Evolutionary conservation across 2,113 vertebrate species (phyloP), one percentile per base, ranked within the genome.

Genomic region (Lanius ludovicianus): DNA sequence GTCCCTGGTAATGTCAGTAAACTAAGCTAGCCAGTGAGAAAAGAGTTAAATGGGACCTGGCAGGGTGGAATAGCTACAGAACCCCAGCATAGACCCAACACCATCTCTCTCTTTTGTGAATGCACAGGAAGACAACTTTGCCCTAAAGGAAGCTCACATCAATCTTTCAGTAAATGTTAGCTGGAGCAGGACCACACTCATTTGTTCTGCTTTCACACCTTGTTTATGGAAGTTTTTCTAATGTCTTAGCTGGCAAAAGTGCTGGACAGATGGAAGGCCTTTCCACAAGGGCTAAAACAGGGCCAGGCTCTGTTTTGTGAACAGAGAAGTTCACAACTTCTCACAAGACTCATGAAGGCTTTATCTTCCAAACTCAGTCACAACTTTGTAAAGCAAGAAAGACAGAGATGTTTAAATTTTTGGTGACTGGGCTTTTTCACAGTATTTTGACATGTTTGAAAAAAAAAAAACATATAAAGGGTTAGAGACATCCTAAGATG

Each of bases 41-140:
- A 49, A 19, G 24, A 47, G 24, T 50, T 39, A 47, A 52, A 22
- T 18, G 24, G 21, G 17, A 71, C 33, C 42, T 42, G 42, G 41
- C 39, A 27, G 33, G 30, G 3, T 53, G 9, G 11, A 80, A 44
- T 24, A 64, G 59, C 24, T 17, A 31, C 14, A 41, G 67, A 24
- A 63, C 11, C 27, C 37, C 4, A 7, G 9, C 4, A 52, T 0
- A 46, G 39, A 77, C 17, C 21, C 19, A 50, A 11, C 3, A 57
- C 15, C 35, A 59, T n/a, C 14, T 53, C 60, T 65, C 25, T 37
- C 75, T 52, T 13, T 11, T 23, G 8, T 20, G 46, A 19, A n/a
- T 9, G 20, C n/a, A 74, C 27, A 65, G 28, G 69, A 78, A 44
- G 42, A 59, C 20, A 79, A 35, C 33, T 42, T 21, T 42, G 23